A percentile compares a stretch with the other conserved stretches of the same genome.
Evolutionary conservation across 2,113 vertebrate genomes (phyloP).

Genomic region (Petroica traversi): DNA sequence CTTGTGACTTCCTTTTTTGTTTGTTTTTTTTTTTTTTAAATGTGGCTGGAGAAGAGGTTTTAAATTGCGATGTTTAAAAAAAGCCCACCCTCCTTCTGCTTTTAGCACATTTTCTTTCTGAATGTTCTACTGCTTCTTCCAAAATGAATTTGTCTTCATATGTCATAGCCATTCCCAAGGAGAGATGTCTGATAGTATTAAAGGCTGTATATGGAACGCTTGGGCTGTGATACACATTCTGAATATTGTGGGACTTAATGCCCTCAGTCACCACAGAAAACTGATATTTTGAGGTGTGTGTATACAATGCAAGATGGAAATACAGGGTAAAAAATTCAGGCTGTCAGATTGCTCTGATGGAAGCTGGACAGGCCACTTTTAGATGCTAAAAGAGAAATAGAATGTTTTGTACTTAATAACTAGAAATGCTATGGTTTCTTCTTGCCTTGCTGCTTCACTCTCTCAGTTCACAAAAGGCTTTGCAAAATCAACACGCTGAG

Average conservation of each 20-base stretch:
- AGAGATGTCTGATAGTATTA: neutral
- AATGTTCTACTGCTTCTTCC: neutral
- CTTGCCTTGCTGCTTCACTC: neutral
- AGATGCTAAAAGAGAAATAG: neutral
- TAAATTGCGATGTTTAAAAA: neutral
- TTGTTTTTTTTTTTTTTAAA: neutral
- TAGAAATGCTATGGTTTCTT: neutral
- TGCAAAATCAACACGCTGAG: neutral
- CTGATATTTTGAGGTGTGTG: neutral
- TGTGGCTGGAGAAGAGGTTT: neutral
- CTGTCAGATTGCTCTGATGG: neutral
- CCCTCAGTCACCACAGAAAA: rapidly evolving
- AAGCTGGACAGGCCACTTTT: neutral
- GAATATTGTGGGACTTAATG: neutral
- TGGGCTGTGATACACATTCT: neutral
- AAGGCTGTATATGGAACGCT: neutral
- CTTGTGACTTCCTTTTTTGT: neutral
- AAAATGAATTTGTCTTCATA: neutral
- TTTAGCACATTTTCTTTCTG: neutral
- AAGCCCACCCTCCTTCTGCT: neutral
- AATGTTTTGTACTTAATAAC: neutral
- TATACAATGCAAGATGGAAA: neutral
- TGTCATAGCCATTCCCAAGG: neutral
- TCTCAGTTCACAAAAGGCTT: neutral
- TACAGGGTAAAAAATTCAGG: neutral